Evolutionary conservation across 2,113 vertebrate genomes (phyloP), one percentile per base, ranked within the genome.

Genomic region (Genyomyrus donnyi): DNA sequence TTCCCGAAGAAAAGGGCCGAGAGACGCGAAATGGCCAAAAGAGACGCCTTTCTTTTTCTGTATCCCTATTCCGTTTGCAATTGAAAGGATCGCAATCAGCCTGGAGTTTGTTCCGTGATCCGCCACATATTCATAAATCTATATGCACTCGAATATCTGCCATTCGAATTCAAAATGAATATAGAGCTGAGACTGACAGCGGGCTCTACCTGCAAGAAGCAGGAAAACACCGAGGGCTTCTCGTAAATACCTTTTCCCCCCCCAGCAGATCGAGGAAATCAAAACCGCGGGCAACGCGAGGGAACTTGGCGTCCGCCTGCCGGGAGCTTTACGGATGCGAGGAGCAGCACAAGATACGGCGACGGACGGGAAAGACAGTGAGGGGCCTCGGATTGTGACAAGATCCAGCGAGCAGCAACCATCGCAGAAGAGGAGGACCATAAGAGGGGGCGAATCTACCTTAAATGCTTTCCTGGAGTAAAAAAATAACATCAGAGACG

Each of bases 321-420:
- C 93, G 92, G 92, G 91, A 93, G 94, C 89, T 90, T 93, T 84
- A 89, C 91, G 91, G 94, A 94, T 94, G 93, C 92, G 94, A 94
- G 92, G 91, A 92, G 90, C 92, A 92, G 94, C 92, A 94, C 85
- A 93, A 92, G 93, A 94, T 94, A 93, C 84, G 92, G 93, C 93
- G 93, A 94, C 94, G 93, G 35, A 94, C 94, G 93, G 94, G 91
- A 92, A 93, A 93, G 95, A 92, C 87, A 93, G 92, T 91, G 91
- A 91, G 93, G 94, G 92, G 94, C 85, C 90, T 93, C 5, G 88
- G 91, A 90, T 87, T 90, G 87, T 86, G 89, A 88, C 88, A 88
- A 89, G 88, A 89, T 62, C 62, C 92, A 89, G 91, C 92, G 87
- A 94, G 91, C 90, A 93, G 91, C 93, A 93, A 92, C 92, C 93